Evolutionary conservation across 2,113 vertebrate genomes (phyloP), one percentile per base, ranked within the genome.

Genomic region (Pavo muticus): DNA sequence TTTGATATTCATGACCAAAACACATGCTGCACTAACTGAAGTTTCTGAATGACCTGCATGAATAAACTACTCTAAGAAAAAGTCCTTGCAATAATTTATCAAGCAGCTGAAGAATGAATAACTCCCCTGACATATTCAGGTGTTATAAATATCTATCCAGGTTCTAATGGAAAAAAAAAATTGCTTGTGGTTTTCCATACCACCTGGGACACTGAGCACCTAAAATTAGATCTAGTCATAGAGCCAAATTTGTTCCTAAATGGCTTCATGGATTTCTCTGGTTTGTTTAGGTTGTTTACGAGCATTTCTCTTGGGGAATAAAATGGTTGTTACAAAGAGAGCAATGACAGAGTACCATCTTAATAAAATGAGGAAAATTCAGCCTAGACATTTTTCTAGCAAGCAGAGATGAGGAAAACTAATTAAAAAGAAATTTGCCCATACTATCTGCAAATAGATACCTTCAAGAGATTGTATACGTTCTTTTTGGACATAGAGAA

Each of bases 221-320:
- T 90, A 93, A 93, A 87, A 90, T 71, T 45, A 87, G 47, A 80
- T 47, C 32, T 71, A 80, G 69, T 35, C 63, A 45, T 69, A 50
- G 37, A 48, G 27, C 14, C 40, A 24, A 84, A 45, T 80, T 80
- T 50, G 16, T 23, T 75, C 37, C 19, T 90, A 71, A 81, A 52
- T 23, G 10, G 32, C 57, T 87, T 84, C 45, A 50, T 75, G 14
- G 27, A 7, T 61, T 56, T 61, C 35, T 92, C 30, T 67, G 45
- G 19, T 77, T 75, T 80, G 21, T 39, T 80, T 37, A 50, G 5
- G 6, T 71, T 88, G 21, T 61, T 80, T 21, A 35, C 35, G 23
- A 80, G 27, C 24, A 39, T 71, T 71, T 71, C 17, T 52, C 21
- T 76, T 88, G 52, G 24, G 24, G 17, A 63, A 68, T 29, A 84